Evolutionary conservation across 1,140 invertebrate species (phyloP), one percentile per base, ranked within the genome.

Genomic region (Drosophila parvula): DNA sequence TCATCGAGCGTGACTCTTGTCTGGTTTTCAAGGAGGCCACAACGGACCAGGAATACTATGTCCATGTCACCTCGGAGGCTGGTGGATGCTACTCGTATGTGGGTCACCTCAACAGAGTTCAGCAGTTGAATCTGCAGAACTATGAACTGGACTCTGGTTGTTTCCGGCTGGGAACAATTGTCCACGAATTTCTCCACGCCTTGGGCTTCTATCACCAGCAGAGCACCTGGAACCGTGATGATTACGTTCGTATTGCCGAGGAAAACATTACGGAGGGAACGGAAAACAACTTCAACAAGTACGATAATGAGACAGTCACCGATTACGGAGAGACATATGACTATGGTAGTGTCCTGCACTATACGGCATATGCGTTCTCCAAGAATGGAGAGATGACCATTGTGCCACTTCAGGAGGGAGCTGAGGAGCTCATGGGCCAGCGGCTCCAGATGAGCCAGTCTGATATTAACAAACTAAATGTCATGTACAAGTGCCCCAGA

Each of bases 201-300:
- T 82, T 95, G 7, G 95, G 95, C 0, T 95, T 96, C 80, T 94
- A 93, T 82, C 95, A 97, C 79, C 95, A 96, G 92, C 96, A 97
- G 86, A 95, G 94, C 77, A 93, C 95, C 9, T 92, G 93, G 4
- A 94, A 97, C 81, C 92, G 96, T 59, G 96, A 96, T 79, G 92
- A 95, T 1, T 96, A 94, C 76, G 94, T 97, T 0, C 91, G 90
- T 2, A 94, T 97, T 43, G 81, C 93, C 2, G 95, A 94, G 92
- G 93, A 95, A 28, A 96, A 96, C 74, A 96, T 97, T 41, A 85
- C 93, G 40, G 73, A 73, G 85, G 94, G 92, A 0, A 93, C 85
- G 27, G 92, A 93, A 76, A 89, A 93, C 38, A 94, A 95, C 68
- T 95, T 95, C 65, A 92, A 93, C 4, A 95, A 94, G 71, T 91